These are phyloP conservation scores for Diploscapter pachys DNA, from an alignment of 1,140 invertebrate genomes.

Conservation along the genomic window DNA sequence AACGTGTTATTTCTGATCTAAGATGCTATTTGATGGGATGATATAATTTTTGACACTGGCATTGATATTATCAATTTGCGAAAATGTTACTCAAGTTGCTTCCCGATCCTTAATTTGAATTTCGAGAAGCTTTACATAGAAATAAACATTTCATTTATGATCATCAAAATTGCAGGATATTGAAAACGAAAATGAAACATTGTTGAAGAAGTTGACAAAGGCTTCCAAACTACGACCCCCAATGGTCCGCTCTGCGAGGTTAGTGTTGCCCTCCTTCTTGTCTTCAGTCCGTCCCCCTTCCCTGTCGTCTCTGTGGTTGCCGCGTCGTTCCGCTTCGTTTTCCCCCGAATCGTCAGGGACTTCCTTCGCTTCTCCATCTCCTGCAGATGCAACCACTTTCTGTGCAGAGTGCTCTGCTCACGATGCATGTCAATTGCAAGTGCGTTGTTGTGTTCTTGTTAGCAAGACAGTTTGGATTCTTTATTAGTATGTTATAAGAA, in stretches of 20 bases:
- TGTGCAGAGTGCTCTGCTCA: too few species aligned
- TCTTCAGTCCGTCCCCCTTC: slow-evolving; percentile 20
- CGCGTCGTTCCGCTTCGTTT: neutral
- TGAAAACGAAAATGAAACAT: slow-evolving; percentile 55
- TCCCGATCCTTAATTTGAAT: neutral
- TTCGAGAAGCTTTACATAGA: too few species aligned
- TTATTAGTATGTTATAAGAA: too few species aligned
- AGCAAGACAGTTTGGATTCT: too few species aligned
- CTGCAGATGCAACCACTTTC: too few species aligned
- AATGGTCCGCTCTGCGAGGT: slow-evolving; percentile 54
- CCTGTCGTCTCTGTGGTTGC: neutral
- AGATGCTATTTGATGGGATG: too few species aligned
- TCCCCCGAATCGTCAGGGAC: neutral
- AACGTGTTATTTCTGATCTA: too few species aligned
- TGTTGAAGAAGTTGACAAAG: slow-evolving; percentile 49
- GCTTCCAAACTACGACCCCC: slow-evolving; percentile 40
- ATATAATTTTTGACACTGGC: too few species aligned
- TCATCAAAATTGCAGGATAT: slow-evolving; percentile 44
- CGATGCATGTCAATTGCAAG: too few species aligned
- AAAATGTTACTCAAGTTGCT: neutral
- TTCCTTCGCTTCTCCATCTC: neutral
- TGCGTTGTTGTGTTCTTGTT: too few species aligned
- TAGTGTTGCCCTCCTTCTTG: slow-evolving; percentile 23
- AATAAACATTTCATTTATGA: neutral
- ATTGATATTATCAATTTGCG: neutral